Percentiles rank a stretch among this genome's conserved stretches.
Conservation (phyloP, 2,888 invertebrate genomes). For the Agapostemon virescens region DNA sequence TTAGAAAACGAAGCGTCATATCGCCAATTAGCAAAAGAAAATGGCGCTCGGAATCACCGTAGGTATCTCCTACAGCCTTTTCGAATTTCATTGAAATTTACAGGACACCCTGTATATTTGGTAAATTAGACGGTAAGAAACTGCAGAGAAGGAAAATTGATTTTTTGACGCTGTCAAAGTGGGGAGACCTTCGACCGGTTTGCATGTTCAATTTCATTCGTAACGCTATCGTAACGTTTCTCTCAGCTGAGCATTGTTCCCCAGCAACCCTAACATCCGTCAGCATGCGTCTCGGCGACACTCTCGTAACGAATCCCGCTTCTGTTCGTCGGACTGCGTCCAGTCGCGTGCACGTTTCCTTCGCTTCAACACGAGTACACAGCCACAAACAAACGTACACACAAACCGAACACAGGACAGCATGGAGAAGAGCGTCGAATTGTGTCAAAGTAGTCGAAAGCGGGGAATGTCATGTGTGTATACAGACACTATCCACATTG, state of each 20-base stretch:
- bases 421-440: constrained; percentile 26
- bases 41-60: no score
- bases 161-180: background rate
- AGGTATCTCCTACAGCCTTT: no score
- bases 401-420: constrained; percentile 3
- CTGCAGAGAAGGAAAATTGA: background rate
- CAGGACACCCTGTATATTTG: no score
- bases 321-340: constrained; percentile 36
- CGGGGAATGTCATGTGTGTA: background rate
- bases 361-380: constrained; percentile 24
- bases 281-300: constrained; percentile 9
- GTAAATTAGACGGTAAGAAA: background rate
- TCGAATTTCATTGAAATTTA: no score
- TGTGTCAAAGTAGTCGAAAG: background rate
- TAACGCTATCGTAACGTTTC: constrained; percentile 34
- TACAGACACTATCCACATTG: background rate
- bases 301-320: background rate
- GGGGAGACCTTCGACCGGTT: constrained; percentile 24
- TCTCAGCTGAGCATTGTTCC: constrained; percentile 27
- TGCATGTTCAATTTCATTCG: constrained; percentile 27
- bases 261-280: constrained; percentile 22
- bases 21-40: no score
- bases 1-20: no score
- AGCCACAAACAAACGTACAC: background rate
- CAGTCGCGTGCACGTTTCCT: constrained; percentile 6